These are phyloP conservation scores for Eledona agricola DNA, from an alignment of 2,888 invertebrate species.

Conservation along the genomic window DNA sequence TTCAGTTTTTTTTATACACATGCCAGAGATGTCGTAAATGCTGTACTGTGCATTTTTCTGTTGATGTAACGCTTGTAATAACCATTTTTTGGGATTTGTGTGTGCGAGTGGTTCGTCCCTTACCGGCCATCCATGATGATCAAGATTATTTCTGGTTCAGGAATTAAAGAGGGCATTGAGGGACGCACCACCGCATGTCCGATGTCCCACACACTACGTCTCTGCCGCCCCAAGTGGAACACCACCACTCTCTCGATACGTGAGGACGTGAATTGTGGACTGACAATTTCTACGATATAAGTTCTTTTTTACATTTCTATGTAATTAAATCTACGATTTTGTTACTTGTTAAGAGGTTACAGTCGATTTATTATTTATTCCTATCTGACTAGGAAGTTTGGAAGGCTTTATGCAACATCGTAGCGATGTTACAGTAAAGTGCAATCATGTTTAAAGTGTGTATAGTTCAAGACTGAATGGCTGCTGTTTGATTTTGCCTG, in stretches of 20 bases:
- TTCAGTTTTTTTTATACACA: conserved; percentile 5
- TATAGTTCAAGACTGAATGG: conserved; percentile 2
- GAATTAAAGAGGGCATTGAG: conserved; percentile 51
- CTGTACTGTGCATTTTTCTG: conserved; percentile 39
- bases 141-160: conserved; percentile 55
- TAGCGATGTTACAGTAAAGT: conserved; percentile 3
- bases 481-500: conserved; percentile 22
- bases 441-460: conserved; percentile 4
- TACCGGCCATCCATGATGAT: conserved; percentile 43
- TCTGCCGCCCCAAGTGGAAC: conserved; percentile 39
- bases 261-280: conserved; percentile 16
- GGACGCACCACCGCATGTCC: conserved; percentile 50
- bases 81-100: conserved; percentile 52
- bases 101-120: conserved; percentile 58
- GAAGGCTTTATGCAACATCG: conserved; percentile 1
- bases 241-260: conserved; percentile 14
- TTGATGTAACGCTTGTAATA: conserved; percentile 53
- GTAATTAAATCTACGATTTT: conserved; percentile 6
- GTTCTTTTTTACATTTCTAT: conserved; percentile 17
- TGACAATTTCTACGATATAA: conserved; percentile 6
- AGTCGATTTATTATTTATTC: conserved; percentile 26
- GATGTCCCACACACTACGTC: conserved; percentile 23
- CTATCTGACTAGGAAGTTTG: conserved; percentile 2
- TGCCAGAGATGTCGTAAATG: conserved; percentile 14
- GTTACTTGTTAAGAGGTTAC: conserved; percentile 16